These are phyloP conservation scores for Phlogophora meticulosa DNA, from an alignment of 2,888 invertebrate genomes.

Conservation along the genomic window DNA sequence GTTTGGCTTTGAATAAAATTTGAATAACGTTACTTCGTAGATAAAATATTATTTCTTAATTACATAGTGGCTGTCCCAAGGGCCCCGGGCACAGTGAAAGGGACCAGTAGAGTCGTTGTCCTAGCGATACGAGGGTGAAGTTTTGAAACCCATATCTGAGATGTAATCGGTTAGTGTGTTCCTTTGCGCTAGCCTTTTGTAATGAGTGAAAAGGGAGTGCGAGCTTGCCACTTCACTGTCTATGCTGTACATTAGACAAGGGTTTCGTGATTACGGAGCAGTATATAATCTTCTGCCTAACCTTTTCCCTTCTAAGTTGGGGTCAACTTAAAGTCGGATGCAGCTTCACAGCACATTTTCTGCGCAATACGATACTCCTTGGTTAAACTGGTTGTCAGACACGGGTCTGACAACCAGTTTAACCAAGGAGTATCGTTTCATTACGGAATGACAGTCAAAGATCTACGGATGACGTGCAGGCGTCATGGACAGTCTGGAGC, in stretches of 20 bases:
- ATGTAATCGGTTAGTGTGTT: constrained; percentile 8
- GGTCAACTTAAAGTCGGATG: no score
- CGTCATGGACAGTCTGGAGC: no score
- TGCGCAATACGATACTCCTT: no score
- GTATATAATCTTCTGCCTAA: no score
- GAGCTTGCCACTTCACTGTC: neutral
- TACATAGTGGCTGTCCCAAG: constrained; percentile 40
- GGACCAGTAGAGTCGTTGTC: constrained; percentile 40
- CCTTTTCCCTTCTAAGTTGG: no score
- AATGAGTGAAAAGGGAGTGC: constrained; percentile 4
- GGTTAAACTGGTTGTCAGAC: no score
- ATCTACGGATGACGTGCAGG: no score
- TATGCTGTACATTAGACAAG: neutral
- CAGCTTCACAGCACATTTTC: no score
- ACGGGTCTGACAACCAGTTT: no score
- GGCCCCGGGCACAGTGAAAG: constrained; percentile 37
- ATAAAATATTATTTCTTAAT: constrained; percentile 58
- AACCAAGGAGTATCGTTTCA: no score
- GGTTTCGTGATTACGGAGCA: neutral
- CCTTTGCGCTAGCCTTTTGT: constrained; percentile 11
- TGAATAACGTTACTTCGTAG: constrained; percentile 27
- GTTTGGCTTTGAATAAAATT: constrained; percentile 42
- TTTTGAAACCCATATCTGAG: constrained; percentile 7
- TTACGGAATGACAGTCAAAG: no score
- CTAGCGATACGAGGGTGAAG: constrained; percentile 21